These are phyloP conservation scores for Hirtodrosophila confusa DNA, from an alignment of 2,888 invertebrate genomes.

Conservation along the genomic window DNA sequence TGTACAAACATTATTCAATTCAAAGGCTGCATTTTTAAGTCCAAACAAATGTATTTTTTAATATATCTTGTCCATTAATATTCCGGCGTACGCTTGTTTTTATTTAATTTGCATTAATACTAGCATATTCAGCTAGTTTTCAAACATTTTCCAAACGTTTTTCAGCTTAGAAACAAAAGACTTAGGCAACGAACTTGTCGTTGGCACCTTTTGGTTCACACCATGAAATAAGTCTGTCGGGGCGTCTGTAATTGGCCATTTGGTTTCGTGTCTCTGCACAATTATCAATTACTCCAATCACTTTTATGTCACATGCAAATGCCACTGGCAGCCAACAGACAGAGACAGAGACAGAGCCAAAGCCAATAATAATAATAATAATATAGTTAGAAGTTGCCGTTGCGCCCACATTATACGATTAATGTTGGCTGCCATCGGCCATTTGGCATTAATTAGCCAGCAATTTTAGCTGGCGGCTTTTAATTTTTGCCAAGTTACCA, in stretches of 20 bases:
- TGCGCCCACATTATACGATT: slow-evolving; percentile 61
- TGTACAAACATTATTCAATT: slow-evolving; percentile 70
- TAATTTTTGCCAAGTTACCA: slow-evolving; percentile 60
- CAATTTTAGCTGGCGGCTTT: slow-evolving; percentile 71
- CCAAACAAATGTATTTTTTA: slow-evolving; percentile 7
- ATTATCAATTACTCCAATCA: slow-evolving; percentile 78
- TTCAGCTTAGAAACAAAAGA: slow-evolving; percentile 50
- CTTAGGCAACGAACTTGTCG: slow-evolving; percentile 63
- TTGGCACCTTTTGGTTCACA: slow-evolving; percentile 37
- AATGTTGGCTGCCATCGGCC: slow-evolving; percentile 51
- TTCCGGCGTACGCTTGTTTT: slow-evolving; percentile 17
- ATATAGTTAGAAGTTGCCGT: slow-evolving; percentile 67
- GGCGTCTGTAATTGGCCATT: slow-evolving; percentile 61
- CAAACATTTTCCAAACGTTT: background rate
- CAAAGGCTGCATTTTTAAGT: slow-evolving; percentile 44
- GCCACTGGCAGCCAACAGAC: slow-evolving; percentile 49
- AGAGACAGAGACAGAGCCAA: slow-evolving; percentile 25
- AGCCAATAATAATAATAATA: slow-evolving; percentile 69
- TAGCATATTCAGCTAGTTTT: slow-evolving; percentile 18
- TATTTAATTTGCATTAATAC: slow-evolving; percentile 54
- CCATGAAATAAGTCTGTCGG: slow-evolving; percentile 32
- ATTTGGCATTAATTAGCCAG: slow-evolving; percentile 75
- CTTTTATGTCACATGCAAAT: slow-evolving; percentile 80
- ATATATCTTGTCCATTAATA: slow-evolving; percentile 32
- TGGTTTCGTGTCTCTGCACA: slow-evolving; percentile 71